Conservation (phyloP, 2,888 invertebrate species). For the Elmis aenea region DNA sequence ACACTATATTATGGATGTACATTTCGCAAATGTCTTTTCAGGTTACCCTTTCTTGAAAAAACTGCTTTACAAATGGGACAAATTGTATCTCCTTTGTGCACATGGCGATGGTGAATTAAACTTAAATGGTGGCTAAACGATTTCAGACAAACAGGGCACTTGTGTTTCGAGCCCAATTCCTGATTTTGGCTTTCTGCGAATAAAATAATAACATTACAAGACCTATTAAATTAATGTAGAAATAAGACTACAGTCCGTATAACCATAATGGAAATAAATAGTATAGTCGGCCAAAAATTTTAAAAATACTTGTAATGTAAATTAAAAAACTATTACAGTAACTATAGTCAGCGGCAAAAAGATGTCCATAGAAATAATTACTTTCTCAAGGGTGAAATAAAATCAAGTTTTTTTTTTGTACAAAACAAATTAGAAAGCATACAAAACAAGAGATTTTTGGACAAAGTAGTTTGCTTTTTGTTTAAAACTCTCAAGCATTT, state of each 20-base stretch:
- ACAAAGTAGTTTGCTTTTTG: too few relatives aligned
- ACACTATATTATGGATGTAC: background rate
- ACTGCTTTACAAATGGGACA: conserved; percentile 3
- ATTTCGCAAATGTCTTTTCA: conserved; percentile 2
- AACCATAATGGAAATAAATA: too few relatives aligned
- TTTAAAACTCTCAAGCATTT: too few relatives aligned
- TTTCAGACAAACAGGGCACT: conserved; percentile 3
- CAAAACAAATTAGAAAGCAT: background rate
- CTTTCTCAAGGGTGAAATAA: background rate
- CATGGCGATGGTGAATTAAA: conserved; percentile 3
- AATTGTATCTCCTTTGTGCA: conserved; percentile 1
- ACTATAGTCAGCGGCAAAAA: too few relatives aligned
- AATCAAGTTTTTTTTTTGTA: background rate
- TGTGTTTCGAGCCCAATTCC: background rate
- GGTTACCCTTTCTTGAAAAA: conserved; percentile 1
- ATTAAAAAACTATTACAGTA: too few relatives aligned
- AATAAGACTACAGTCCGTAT: too few relatives aligned
- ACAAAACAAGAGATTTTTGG: too few relatives aligned
- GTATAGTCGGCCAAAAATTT: too few relatives aligned
- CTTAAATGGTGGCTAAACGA: conserved; percentile 4
- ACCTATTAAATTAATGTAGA: too few relatives aligned
- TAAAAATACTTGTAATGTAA: too few relatives aligned
- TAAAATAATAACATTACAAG: background rate
- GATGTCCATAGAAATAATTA: too few relatives aligned
- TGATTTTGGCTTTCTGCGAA: background rate